Base-by-base conservation (phyloP, 2,797 vertebrate genomes). In the Mallotus villosus region DNA sequence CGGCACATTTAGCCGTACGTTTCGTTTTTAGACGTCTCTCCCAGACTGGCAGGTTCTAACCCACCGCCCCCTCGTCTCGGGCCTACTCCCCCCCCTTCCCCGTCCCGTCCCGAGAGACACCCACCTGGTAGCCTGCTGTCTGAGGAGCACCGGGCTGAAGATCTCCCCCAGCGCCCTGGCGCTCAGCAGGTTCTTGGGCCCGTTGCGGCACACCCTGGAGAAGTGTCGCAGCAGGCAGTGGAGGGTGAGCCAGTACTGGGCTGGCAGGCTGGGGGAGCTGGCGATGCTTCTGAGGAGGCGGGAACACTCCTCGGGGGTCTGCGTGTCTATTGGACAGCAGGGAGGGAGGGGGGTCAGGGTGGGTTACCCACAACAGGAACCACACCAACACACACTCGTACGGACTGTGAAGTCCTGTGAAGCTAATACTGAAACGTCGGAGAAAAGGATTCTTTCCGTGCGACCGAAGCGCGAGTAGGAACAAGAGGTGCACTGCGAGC, bases 141-240 rank as follows among this genome's bases (percentile, higher is more conserved):
- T 94, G 91, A 97, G 98, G 75, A 98, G 91, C 74, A 96, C 84
- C 0, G 96, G 94, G 89, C 95, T 95, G 89, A 99, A 99, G 86
- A 97, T 95, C 92, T 98, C 96, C 2, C 95, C 94, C 62, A 99
- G 90, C 37, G 91, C 85, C 59, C 94, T 92, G 68, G 96, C 93
- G 69, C 88, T 94, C 78, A 98, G 84, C 76, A 95, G 92, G 87
- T 97, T 99, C 92, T 95, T 97, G 83, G 94, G 89, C 76, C 94
- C 84, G 68, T 86, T 92, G 80, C 96, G 95, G 87, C 94, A 98
- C 80, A 98, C 93, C 85, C 89, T 93, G 80, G 94, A 91, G 77
- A 98, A 95, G 91, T 98, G 97, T 83, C 94, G 94, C 14, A 98
- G 93, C 89, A 99, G 92, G 90, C 94, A 96, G 84, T 97, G 96